phyloP scores from a whole-genome alignment of 2,113 vertebrate genomes.

The Camelus bactrianus region DNA sequence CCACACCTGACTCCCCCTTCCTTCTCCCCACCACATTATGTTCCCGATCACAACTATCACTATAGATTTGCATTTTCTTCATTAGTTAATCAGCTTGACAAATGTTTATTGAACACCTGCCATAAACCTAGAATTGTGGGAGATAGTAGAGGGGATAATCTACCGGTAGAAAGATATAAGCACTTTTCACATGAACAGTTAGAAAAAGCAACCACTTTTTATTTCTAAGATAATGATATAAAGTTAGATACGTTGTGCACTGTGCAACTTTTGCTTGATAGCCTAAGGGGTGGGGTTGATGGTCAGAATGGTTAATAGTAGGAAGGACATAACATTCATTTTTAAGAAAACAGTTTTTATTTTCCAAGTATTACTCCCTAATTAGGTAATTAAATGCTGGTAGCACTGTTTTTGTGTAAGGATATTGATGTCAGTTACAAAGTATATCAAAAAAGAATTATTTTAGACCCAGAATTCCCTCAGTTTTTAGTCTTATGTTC shows the following conservation, averaged over 20 bases:
- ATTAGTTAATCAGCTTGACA: not conserved
- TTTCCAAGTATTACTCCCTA: slow-evolving; percentile 17
- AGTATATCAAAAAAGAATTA: slow-evolving; percentile 48
- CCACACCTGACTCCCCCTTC: accelerated
- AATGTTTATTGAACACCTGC: not conserved
- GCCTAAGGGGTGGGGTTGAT: not conserved
- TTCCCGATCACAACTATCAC: not conserved
- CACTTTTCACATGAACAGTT: not conserved
- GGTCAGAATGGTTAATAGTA: not conserved
- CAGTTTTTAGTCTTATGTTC: not conserved
- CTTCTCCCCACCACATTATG: not conserved
- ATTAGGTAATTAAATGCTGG: not conserved
- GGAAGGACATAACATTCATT: not conserved
- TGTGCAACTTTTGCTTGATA: not conserved
- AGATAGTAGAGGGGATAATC: not conserved
- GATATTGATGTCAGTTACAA: not conserved
- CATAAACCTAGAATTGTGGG: not conserved
- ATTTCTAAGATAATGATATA: not conserved
- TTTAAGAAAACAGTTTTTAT: not conserved
- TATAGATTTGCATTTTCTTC: not conserved
- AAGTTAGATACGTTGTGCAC: not conserved
- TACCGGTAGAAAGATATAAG: not conserved
- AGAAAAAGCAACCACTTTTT: not conserved
- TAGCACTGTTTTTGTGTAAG: not conserved
- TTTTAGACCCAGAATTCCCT: slow-evolving; percentile 34